Percentiles rank a stretch among this genome's conserved stretches.
These are phyloP conservation scores for Imbricaverruca yamaguchii DNA, from an alignment of 2,888 invertebrate genomes.

Conservation along the genomic window DNA sequence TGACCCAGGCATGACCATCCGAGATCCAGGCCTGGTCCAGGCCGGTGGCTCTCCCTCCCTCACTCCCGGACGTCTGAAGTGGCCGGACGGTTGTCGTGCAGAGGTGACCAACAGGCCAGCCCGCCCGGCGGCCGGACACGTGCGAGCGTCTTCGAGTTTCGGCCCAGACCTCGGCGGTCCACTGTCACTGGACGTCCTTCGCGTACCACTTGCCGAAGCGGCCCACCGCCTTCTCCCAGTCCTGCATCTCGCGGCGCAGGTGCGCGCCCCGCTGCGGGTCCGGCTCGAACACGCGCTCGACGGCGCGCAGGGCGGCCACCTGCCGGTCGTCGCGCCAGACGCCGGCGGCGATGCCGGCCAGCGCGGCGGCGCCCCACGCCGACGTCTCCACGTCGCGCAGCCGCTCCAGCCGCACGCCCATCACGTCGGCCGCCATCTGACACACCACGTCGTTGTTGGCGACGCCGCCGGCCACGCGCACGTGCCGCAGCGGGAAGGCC, in stretches of 20 bases:
- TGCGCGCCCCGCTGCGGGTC: constrained; percentile 32
- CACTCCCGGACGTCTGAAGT: no score
- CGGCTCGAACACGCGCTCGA: constrained; percentile 43
- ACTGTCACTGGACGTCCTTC: background rate
- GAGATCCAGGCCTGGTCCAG: no score
- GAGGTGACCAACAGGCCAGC: no score
- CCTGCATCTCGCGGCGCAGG: constrained; percentile 41
- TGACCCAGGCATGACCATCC: no score
- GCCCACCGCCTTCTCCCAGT: constrained; percentile 54
- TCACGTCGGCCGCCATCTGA: constrained; percentile 76
- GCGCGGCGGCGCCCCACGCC: constrained; percentile 72
- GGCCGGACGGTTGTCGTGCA: no score
- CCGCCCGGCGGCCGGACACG: no score
- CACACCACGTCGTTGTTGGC: constrained; percentile 83
- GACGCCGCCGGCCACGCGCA: constrained; percentile 79
- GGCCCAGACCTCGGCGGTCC: no score
- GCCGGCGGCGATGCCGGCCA: constrained; percentile 71
- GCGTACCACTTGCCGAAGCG: constrained; percentile 53
- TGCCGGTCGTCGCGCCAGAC: constrained; percentile 65
- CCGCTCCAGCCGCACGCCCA: constrained; percentile 64
- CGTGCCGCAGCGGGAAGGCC: constrained; percentile 41
- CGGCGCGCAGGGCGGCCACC: constrained; percentile 51
- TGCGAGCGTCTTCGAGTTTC: no score
- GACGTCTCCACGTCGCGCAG: constrained; percentile 68
- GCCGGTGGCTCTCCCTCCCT: no score